Conservation (phyloP, 2,113 vertebrate species). For the Pachypanchax playfairii region DNA sequence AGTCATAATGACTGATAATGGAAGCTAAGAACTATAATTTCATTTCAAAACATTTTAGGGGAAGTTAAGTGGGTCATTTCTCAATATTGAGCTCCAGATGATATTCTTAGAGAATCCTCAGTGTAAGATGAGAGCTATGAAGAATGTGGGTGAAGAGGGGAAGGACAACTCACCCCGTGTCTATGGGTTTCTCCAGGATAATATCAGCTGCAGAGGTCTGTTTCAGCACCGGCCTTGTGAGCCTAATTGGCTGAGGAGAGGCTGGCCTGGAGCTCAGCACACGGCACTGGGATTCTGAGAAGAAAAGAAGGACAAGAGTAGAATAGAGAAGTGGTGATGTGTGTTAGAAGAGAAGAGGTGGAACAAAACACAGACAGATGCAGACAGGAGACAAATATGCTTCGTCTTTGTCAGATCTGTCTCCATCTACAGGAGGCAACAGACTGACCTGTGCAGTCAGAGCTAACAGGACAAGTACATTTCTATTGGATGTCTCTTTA, state of each 20-base stretch:
- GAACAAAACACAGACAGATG: constrained; percentile 25
- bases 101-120: constrained; percentile 8
- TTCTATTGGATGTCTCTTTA: constrained; percentile 51
- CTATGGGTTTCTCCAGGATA: constrained; percentile 78
- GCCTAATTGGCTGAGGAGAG: constrained; percentile 84
- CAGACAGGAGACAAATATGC: constrained; percentile 9
- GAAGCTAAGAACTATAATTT: constrained; percentile 12
- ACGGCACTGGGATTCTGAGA: constrained; percentile 54
- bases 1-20: constrained; percentile 1
- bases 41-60: constrained; percentile 13
- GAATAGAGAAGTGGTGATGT: neutral
- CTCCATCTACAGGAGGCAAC: constrained; percentile 64
- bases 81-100: neutral
- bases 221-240: constrained; percentile 73
- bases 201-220: constrained; percentile 73
- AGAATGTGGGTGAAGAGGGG: neutral
- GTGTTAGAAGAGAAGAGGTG: neutral
- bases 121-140: constrained; percentile 5
- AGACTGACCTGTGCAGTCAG: neutral
- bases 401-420: constrained; percentile 17
- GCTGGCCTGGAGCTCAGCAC: constrained; percentile 58
- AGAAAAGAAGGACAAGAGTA: constrained; percentile 15
- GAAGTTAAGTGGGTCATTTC: constrained; percentile 40
- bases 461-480: neutral
- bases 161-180: constrained; percentile 82